Conservation (phyloP, 1,140 invertebrate species). For the Melitaea cinxia region DNA sequence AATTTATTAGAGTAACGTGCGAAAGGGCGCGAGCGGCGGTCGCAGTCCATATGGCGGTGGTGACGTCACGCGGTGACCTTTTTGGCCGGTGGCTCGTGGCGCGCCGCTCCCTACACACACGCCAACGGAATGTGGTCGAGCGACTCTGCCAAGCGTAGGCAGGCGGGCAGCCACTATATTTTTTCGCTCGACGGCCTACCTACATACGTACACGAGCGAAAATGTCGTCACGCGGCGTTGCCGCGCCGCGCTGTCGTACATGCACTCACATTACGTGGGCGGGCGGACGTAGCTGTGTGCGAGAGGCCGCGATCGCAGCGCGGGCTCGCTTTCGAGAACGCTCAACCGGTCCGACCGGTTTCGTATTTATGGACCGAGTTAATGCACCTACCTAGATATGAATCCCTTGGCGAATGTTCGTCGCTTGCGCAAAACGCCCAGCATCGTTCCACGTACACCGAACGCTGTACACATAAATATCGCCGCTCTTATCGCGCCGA, state of each 20-base stretch:
- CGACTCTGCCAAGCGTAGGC: slow-evolving; percentile 77
- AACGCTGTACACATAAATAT: slow-evolving; percentile 60
- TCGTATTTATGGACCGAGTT: slow-evolving; percentile 78
- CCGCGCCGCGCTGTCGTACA: slow-evolving; percentile 70
- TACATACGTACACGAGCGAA: slow-evolving; percentile 81
- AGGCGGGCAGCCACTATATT: slow-evolving; percentile 79
- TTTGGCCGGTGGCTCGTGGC: slow-evolving; percentile 68
- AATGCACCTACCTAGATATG: slow-evolving; percentile 77
- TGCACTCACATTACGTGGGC: slow-evolving; percentile 76
- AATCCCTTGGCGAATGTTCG: slow-evolving; percentile 69
- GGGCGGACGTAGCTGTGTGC: slow-evolving; percentile 66
- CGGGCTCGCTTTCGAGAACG: slow-evolving; percentile 76
- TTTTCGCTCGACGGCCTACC: slow-evolving; percentile 79
- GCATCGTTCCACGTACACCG: slow-evolving; percentile 37
- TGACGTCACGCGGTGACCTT: slow-evolving; percentile 79
- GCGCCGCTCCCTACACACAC: slow-evolving; percentile 62
- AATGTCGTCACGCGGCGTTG: slow-evolving; percentile 82
- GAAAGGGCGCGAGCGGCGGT: slow-evolving; percentile 58
- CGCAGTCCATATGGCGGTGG: slow-evolving; percentile 69
- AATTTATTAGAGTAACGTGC: slow-evolving; percentile 52
- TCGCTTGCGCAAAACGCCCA: slow-evolving; percentile 72
- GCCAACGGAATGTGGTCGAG: slow-evolving; percentile 77
- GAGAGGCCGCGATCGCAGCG: slow-evolving; percentile 63
- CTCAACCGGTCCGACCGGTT: slow-evolving; percentile 77
- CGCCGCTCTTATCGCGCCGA: slow-evolving; percentile 55